Conservation (phyloP, 2,113 vertebrate genomes). For the Salvelinus alpinus region DNA sequence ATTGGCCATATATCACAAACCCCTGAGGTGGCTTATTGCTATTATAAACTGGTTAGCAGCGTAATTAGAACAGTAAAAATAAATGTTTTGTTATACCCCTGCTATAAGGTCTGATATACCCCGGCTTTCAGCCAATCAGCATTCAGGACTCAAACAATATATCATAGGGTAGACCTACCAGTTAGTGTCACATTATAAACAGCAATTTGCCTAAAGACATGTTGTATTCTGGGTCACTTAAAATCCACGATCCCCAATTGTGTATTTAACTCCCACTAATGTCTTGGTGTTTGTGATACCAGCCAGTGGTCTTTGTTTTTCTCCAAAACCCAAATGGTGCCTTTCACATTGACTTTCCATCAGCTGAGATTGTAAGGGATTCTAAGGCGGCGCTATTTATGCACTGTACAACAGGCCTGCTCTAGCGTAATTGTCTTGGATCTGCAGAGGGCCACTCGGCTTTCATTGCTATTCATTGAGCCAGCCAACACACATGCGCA, state of each 20-base stretch:
- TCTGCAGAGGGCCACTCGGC: slow-evolving; percentile 67
- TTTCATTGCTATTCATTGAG: slow-evolving; percentile 26
- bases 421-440: slow-evolving; percentile 65
- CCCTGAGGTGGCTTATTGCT: no score
- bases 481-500: slow-evolving; percentile 61
- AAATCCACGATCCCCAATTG: slow-evolving; percentile 31
- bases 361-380: slow-evolving; percentile 43
- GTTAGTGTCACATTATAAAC: no score
- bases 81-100: no score
- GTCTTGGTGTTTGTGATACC: slow-evolving; percentile 73
- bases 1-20: no score
- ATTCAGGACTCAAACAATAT: no score
- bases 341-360: slow-evolving; percentile 70
- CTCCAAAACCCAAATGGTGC: slow-evolving; percentile 65
- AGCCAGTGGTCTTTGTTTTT: slow-evolving; percentile 61
- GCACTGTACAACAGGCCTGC: slow-evolving; percentile 53
- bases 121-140: no score
- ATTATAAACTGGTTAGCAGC: no score
- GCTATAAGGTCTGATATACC: no score
- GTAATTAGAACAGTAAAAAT: no score
- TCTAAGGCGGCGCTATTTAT: slow-evolving; percentile 68
- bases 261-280: slow-evolving; percentile 69
- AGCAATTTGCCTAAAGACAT: no score
- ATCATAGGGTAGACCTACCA: no score
- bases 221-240: no score